A percentile compares a stretch with the other conserved stretches of the same genome.
Conservation (phyloP, 2,113 vertebrate species). For the Saguinus midas region DNA sequence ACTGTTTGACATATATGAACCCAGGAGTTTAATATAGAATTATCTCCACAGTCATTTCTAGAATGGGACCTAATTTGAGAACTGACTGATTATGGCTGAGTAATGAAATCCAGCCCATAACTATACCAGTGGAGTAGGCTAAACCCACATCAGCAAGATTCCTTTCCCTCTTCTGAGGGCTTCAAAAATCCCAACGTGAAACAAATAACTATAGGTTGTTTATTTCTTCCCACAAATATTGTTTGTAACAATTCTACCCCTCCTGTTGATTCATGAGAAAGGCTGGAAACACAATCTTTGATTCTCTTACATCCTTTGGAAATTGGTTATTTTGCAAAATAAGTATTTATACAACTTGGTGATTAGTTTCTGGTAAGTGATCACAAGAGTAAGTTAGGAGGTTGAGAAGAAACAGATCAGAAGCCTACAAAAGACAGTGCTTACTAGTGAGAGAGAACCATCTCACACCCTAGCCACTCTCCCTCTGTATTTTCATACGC, state of each 20-base stretch:
- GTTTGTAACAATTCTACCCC: background rate
- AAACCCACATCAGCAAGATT: background rate
- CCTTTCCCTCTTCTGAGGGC: background rate
- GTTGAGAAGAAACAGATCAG: background rate
- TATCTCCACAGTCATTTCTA: conserved; percentile 9
- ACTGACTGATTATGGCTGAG: background rate
- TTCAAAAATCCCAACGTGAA: background rate
- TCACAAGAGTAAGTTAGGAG: background rate
- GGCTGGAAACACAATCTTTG: background rate
- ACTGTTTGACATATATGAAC: background rate
- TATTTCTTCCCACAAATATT: background rate
- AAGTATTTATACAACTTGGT: background rate
- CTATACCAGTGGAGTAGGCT: background rate
- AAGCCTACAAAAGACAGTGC: background rate
- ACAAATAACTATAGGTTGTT: background rate
- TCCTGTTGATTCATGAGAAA: background rate
- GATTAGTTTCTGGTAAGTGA: background rate
- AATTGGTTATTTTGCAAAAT: conserved; percentile 5
- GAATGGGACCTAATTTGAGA: conserved; percentile 13
- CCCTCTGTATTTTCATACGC: background rate
- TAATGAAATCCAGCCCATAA: background rate
- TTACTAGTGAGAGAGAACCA: background rate
- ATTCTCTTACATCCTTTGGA: background rate
- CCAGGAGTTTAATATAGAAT: background rate
- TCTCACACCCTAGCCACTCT: background rate